Conservation (phyloP, 2,888 invertebrate genomes). For the Loripinus fragilis region DNA sequence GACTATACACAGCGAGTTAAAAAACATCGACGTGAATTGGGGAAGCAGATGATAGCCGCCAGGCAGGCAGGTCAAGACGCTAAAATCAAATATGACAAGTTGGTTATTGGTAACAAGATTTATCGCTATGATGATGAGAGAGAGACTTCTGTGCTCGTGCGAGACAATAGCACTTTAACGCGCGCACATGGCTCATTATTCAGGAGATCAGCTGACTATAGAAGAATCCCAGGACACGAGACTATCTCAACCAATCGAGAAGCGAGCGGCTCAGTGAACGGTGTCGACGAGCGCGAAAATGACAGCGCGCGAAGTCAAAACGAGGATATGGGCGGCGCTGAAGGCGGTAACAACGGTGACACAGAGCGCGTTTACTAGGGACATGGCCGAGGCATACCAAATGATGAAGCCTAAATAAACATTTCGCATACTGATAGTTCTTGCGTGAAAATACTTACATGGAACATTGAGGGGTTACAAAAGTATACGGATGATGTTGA, state of each 20-base stretch:
- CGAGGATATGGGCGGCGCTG: neutral
- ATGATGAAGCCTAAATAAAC: neutral
- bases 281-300: neutral
- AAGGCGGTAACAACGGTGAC: neutral
- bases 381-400: slow-evolving; percentile 18
- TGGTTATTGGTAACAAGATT: slow-evolving; percentile 17
- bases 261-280: slow-evolving; percentile 1
- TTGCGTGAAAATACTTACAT: slow-evolving; percentile 11
- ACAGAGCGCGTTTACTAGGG: neutral
- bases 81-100: slow-evolving; percentile 28
- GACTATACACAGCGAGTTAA: slow-evolving; percentile 22
- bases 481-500: slow-evolving; percentile 13
- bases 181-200: slow-evolving; percentile 4
- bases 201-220: neutral
- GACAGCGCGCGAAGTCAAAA: slow-evolving; percentile 10
- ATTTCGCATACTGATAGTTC: neutral
- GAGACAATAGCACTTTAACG: neutral
- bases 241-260: neutral
- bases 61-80: slow-evolving; percentile 21
- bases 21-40: slow-evolving; percentile 19
- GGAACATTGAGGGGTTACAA: slow-evolving; percentile 19
- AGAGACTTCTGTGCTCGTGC: slow-evolving; percentile 13
- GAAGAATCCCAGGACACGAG: neutral
- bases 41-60: slow-evolving; percentile 20
- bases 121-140: slow-evolving; percentile 26